phyloP scores from a whole-genome alignment of 2,888 invertebrate species.

The Plagodis dolabraria region DNA sequence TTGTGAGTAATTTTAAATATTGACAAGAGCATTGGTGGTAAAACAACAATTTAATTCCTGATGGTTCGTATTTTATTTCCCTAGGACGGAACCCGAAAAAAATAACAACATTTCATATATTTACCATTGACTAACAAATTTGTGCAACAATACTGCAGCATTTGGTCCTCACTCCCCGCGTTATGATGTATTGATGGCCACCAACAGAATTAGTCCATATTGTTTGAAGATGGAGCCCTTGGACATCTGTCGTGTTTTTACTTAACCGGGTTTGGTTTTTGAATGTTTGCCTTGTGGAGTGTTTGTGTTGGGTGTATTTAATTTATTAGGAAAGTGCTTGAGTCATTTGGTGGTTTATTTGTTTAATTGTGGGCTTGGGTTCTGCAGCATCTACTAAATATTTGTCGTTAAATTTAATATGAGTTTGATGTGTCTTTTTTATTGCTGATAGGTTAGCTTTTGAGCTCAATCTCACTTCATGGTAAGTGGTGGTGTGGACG shows the following conservation, averaged over 20 bases:
- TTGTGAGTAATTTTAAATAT: too few species aligned
- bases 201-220: slow-evolving; percentile 70
- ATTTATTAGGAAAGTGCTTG: slow-evolving; percentile 25
- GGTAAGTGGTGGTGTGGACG: too few species aligned
- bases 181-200: slow-evolving; percentile 67
- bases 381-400: background rate
- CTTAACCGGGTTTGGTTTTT: slow-evolving; percentile 42
- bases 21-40: too few species aligned
- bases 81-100: too few species aligned
- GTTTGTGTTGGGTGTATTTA: slow-evolving; percentile 40
- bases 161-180: slow-evolving; percentile 60
- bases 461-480: too few species aligned
- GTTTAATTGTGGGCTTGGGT: background rate
- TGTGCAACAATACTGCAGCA: slow-evolving; percentile 59
- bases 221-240: slow-evolving; percentile 58
- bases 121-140: slow-evolving; percentile 42
- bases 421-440: too few species aligned
- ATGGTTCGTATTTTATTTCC: too few species aligned
- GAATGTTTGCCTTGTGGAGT: slow-evolving; percentile 54
- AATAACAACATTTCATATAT: slow-evolving; percentile 7
- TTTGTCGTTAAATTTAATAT: background rate
- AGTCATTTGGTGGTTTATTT: slow-evolving; percentile 26
- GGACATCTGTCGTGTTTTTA: slow-evolving; percentile 73
- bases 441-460: too few species aligned
- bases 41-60: too few species aligned